These are phyloP conservation scores for Pterois miles DNA, from an alignment of 2,797 vertebrate species.

Conservation along the genomic window DNA sequence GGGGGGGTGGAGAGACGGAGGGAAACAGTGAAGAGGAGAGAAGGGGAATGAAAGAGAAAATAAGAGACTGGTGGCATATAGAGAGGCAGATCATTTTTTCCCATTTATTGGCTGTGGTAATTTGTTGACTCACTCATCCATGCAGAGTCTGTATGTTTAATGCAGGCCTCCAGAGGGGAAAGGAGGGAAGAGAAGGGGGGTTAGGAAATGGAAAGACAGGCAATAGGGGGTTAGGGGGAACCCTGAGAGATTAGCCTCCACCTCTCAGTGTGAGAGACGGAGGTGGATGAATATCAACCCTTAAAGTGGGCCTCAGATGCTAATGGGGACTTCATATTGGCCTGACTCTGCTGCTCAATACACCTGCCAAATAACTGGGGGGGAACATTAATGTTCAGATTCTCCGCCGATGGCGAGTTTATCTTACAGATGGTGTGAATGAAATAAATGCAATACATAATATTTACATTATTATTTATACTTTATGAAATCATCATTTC, in stretches of 20 bases:
- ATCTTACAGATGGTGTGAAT: constrained; percentile 11
- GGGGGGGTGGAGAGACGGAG: constrained; percentile 12
- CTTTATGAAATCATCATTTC: not conserved
- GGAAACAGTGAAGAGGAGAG: constrained; percentile 20
- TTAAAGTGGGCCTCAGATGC: constrained; percentile 82
- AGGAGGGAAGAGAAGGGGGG: constrained; percentile 26
- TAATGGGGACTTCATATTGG: constrained; percentile 80
- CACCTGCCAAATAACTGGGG: constrained; percentile 74
- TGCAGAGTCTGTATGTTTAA: constrained; percentile 90
- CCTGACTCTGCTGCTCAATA: constrained; percentile 58
- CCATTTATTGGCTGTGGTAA: constrained; percentile 86
- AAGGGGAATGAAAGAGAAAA: constrained; percentile 47
- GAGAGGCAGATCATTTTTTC: constrained; percentile 75
- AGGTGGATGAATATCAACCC: constrained; percentile 78
- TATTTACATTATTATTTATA: not conserved
- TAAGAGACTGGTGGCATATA: constrained; percentile 71
- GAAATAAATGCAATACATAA: not conserved
- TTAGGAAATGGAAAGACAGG: constrained; percentile 56
- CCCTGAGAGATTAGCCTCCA: constrained; percentile 75
- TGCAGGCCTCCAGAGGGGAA: constrained; percentile 82
- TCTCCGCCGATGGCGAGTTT: constrained; percentile 3
- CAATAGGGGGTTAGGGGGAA: constrained; percentile 56
- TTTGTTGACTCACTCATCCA: constrained; percentile 91
- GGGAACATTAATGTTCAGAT: constrained; percentile 11
- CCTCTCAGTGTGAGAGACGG: constrained; percentile 68